phyloP scores from a whole-genome alignment of 2,888 invertebrate genomes.

The Cryptus viduatorius region DNA sequence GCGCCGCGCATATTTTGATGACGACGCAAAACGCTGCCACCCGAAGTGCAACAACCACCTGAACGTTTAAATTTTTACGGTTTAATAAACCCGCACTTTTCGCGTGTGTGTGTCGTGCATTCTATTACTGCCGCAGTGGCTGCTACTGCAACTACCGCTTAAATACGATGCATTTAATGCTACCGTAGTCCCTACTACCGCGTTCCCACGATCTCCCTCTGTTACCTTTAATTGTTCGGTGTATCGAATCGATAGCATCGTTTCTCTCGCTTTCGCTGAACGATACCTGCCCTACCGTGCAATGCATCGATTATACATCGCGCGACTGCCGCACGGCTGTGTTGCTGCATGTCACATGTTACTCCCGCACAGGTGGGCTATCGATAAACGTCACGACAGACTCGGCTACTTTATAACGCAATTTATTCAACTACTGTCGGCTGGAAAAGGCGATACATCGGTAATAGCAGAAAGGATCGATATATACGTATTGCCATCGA shows the following conservation, averaged over 20 bases:
- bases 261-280: constrained; percentile 58
- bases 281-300: constrained; percentile 33
- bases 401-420: constrained; percentile 26
- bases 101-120: neutral
- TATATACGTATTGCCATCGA: neutral
- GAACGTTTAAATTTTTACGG: constrained; percentile 41
- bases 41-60: constrained; percentile 17
- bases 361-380: constrained; percentile 42
- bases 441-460: constrained; percentile 49
- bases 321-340: neutral
- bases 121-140: neutral
- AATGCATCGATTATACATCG: neutral
- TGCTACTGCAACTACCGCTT: neutral
- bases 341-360: neutral
- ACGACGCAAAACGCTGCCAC: constrained; percentile 14
- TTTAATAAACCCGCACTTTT: constrained; percentile 40
- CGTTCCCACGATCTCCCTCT: constrained; percentile 57
- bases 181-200: constrained; percentile 3
- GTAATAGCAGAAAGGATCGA: constrained; percentile 45
- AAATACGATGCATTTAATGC: neutral
- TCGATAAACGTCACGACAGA: constrained; percentile 46
- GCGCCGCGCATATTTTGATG: constrained; percentile 31
- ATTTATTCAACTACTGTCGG: constrained; percentile 30
- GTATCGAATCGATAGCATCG: constrained; percentile 55
- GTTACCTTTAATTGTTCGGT: constrained; percentile 59